Percentiles rank a stretch among this genome's conserved stretches.
Conservation (phyloP, 2,797 vertebrate species). For the Sebastes umbrosus region DNA sequence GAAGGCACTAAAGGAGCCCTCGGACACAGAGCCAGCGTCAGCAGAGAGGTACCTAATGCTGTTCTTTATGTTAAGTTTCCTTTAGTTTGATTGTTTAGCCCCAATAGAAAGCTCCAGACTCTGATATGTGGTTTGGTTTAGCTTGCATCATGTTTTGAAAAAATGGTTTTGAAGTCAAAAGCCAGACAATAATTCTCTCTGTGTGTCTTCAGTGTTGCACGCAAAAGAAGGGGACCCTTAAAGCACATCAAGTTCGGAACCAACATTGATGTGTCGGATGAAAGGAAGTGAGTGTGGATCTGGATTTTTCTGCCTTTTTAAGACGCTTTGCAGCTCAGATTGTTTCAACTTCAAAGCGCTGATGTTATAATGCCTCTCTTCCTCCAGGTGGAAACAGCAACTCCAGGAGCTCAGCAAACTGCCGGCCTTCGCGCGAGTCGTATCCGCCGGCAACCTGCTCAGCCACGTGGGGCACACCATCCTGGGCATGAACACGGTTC, state of each 20-base stretch:
- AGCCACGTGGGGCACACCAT: constrained; percentile 98
- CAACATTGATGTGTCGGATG: constrained; percentile 97
- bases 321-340: background rate
- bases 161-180: background rate
- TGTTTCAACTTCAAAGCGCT: background rate
- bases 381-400: constrained; percentile 96
- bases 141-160: background rate
- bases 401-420: constrained; percentile 98
- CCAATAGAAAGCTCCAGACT: background rate
- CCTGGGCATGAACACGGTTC: constrained; percentile 98
- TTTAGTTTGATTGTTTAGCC: background rate
- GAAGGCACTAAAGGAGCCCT: constrained; percentile 92
- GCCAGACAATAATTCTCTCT: background rate
- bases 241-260: constrained; percentile 99
- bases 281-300: constrained; percentile 92
- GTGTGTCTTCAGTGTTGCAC: constrained; percentile 82
- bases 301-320: fast-evolving
- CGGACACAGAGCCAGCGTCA: constrained; percentile 92
- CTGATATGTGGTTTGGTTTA: background rate
- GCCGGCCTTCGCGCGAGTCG: constrained; percentile 95
- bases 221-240: constrained; percentile 92
- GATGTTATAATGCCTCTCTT: background rate
- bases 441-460: constrained; percentile 97
- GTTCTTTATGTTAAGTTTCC: background rate
- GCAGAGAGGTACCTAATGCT: constrained; percentile 88